A percentile compares a stretch with the other conserved stretches of the same genome.
phyloP scores from a whole-genome alignment of 2,113 vertebrate genomes.

The Lophura nycthemera region DNA sequence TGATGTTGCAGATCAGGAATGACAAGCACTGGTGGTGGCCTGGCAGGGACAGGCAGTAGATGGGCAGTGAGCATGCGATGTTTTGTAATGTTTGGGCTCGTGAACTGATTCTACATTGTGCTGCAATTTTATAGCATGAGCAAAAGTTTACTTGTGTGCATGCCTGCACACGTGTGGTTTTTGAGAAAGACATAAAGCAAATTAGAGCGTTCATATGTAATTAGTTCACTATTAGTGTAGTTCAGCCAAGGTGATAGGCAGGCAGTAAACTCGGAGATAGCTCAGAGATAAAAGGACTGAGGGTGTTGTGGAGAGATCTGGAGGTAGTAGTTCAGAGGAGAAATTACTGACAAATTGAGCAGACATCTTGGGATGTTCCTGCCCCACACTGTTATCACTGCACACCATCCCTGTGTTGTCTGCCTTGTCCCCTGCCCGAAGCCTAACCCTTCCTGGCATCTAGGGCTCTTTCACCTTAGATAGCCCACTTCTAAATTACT shows the following conservation, averaged over 20 bases:
- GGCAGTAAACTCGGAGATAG: conserved; percentile 12
- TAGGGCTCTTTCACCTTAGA: background rate
- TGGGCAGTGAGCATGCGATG: background rate
- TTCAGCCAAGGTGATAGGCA: conserved; percentile 53
- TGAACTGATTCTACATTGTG: accelerated
- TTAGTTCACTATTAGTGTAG: conserved; percentile 56
- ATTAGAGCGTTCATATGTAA: conserved; percentile 51
- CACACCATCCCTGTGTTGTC: background rate
- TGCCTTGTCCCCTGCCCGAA: background rate
- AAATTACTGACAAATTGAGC: conserved; percentile 41
- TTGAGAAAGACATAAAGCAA: conserved; percentile 38
- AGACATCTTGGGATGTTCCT: conserved; percentile 14
- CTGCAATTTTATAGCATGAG: background rate
- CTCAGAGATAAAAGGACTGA: background rate
- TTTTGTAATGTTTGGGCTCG: background rate
- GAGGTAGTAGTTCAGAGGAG: conserved; percentile 23
- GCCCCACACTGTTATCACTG: background rate
- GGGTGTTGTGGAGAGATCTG: background rate
- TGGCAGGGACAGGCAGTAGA: background rate
- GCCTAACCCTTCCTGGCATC: background rate
- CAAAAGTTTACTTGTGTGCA: accelerated
- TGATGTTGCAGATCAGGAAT: conserved; percentile 57
- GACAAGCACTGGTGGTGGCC: background rate
- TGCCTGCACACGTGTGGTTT: background rate
- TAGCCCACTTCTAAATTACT: background rate